Evolutionary conservation across 2,113 vertebrate genomes (phyloP).

Genomic region (Asarcornis scutulata): DNA sequence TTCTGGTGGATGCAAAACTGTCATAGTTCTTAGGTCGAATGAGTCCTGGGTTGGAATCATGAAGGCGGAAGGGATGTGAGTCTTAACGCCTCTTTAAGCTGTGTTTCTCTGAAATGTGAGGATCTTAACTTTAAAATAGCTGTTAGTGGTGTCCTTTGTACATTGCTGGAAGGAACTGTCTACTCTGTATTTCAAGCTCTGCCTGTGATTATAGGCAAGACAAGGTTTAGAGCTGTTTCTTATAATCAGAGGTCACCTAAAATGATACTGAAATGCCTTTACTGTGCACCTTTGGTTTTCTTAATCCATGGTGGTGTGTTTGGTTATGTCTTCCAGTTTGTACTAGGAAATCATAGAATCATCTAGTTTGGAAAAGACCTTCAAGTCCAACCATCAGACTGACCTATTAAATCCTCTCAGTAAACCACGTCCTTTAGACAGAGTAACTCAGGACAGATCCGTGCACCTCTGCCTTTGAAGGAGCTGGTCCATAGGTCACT

Average conservation of each 20-base stretch:
- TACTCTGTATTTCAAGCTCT: neutral
- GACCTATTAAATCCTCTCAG: neutral
- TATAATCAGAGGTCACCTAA: neutral
- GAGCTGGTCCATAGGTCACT: accelerated
- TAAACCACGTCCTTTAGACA: neutral
- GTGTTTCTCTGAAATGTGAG: neutral
- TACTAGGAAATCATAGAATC: neutral
- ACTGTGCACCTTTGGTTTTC: neutral
- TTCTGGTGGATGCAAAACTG: neutral
- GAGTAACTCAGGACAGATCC: neutral
- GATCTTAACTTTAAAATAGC: neutral
- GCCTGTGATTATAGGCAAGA: neutral
- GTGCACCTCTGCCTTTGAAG: neutral
- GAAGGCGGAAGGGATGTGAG: neutral
- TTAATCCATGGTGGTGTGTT: neutral
- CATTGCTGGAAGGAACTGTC: neutral
- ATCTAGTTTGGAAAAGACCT: neutral
- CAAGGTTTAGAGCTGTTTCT: neutral
- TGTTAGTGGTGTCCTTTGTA: neutral
- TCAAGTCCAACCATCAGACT: neutral
- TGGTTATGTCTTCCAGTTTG: neutral
- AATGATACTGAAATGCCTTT: neutral
- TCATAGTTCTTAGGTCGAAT: neutral
- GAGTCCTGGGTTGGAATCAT: neutral
- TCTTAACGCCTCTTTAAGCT: neutral